Evolutionary conservation across 2,113 vertebrate species (phyloP), one percentile per base, ranked within the genome.

Genomic region (Dunckerocampus dactyliophorus): DNA sequence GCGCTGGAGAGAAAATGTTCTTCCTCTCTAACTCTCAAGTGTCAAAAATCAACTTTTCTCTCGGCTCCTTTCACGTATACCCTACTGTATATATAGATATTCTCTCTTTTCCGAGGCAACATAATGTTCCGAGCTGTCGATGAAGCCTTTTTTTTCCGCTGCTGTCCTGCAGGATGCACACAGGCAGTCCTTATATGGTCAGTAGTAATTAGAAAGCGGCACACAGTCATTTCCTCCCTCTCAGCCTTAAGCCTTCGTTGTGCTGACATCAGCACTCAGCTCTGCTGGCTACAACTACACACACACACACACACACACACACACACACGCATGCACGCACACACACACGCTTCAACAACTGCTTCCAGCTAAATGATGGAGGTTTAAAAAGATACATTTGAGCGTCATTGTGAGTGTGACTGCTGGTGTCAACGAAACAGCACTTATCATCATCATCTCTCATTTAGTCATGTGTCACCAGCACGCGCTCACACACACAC

Each of bases 191-290:
- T 37, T 82, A 84, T 78, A 75, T 74, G 79, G 83, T 76, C 83
- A 65, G 66, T 67, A 63, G 80, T 84, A 81, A 85, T 81, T 78
- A 88, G 77, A 81, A 67, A 65, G 74, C 22, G 28, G 59, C 53
- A 66, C 37, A 49, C 59, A 85, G 78, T 78, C 72, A 84, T 85
- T 88, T 83, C 77, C 81, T 85, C 65, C 79, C 76, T 68, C 75
- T 75, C 80, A 80, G 79, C 80, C 80, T 86, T 83, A 84, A 83
- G 80, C 75, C 80, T 74, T 77, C 65, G 82, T 60, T 81, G 61
- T 81, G 88, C 89, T 89, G 87, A 90, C 81, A 89, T 89, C 88
- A 89, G 88, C 89, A 88, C 73, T 77, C 79, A 76, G 77, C 68
- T 62, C 22, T 15, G 34, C 60, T 70, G 72, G 72, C 80, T 72